These are phyloP conservation scores for Drosophila teissieri DNA, from an alignment of 1,140 invertebrate genomes.

Conservation along the genomic window DNA sequence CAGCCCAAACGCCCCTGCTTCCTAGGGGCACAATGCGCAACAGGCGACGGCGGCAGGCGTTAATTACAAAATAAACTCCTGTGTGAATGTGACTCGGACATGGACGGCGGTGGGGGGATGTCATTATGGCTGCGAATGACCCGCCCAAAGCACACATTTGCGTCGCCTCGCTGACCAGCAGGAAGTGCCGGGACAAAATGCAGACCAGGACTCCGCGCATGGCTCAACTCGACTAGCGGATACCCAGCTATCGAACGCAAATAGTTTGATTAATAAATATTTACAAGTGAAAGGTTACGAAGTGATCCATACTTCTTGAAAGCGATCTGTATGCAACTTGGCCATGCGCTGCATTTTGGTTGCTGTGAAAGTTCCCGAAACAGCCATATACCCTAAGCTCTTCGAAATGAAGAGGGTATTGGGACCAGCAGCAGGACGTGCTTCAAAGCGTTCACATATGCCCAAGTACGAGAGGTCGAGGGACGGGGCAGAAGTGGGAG, in stretches of 20 bases:
- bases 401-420: conserved; percentile 9
- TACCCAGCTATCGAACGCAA: conserved; percentile 2
- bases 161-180: conserved; percentile 73
- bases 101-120: conserved; percentile 39
- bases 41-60: conserved; percentile 79
- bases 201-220: conserved; percentile 15
- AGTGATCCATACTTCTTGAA: no score
- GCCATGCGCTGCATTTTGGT: no score
- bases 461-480: conserved; percentile 5
- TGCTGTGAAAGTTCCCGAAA: no score
- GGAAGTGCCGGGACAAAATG: conserved; percentile 83
- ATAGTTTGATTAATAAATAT: background rate
- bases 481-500: background rate
- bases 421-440: conserved; percentile 31
- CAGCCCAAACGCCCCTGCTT: background rate
- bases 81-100: conserved; percentile 45
- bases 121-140: conserved; percentile 79
- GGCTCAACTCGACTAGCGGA: conserved; percentile 1
- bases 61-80: conserved; percentile 84
- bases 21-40: conserved; percentile 69
- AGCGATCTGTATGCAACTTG: no score
- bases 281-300: no score
- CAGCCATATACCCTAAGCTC: background rate
- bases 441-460: conserved; percentile 57
- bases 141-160: conserved; percentile 81